Base-by-base conservation (phyloP, 1,140 invertebrate genomes). In the Tribolium castaneum region DNA sequence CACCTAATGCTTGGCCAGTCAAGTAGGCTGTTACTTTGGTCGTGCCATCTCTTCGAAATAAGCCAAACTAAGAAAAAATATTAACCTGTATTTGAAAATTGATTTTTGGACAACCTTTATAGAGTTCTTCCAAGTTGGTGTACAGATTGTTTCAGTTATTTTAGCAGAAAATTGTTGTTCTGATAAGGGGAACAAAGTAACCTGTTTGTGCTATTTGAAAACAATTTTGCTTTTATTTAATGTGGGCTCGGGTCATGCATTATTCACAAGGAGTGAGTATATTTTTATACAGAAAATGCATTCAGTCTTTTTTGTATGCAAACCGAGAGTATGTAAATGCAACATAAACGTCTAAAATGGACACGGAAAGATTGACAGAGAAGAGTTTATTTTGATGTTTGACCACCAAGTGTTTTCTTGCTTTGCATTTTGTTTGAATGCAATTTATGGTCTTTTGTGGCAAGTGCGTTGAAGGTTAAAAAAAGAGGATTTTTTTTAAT, bases 381-480 rank as follows among this genome's bases (percentile, higher is more conserved):
- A 81, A 78, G 81, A 81, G 74, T 82, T 82, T 79, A 82, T 81
- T 81, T 81, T 81, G 81, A 81, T 81, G 78, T 70, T 78, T 82
- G 80, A 81, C 81, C 80, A 82, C 78, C 81, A 80, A 70, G 54
- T 66, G 56, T 80, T 66, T 76, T 77, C 56, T 30, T 45, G 62
- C 72, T 62, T 62, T 51, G n/a, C 35, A 73, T 74, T 51, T 77
- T 76, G 30, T 25, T 70, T 45, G 39, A 54, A 77, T 59, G 59
- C 50, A 75, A 78, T 74, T 80, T 80, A 78, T 77, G 76, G 62
- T 13, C 78, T 70, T 70, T 80, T 77, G 75, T 77, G 19, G 51
- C 12, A 19, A 59, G 62, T n/a, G n/a, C 6, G 25, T 71, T 19
- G 54, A 22, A 22, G 16, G 25, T 6, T 30, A 6, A 30, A 30